Evolutionary conservation across 2,888 invertebrate species (phyloP), one percentile per base, ranked within the genome.

Genomic region (Pteria penguin): DNA sequence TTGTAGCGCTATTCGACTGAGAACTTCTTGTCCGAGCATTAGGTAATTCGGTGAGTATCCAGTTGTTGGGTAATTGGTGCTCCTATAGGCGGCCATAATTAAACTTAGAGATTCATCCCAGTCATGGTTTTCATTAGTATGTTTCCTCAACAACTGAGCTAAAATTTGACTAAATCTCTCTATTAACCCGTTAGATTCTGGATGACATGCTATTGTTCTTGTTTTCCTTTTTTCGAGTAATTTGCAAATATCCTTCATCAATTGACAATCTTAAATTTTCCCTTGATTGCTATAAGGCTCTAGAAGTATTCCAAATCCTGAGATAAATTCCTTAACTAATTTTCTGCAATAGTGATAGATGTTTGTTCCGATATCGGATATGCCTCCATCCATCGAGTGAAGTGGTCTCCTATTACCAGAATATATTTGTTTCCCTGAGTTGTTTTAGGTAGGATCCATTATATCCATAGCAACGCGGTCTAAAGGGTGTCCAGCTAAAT

Each of bases 1-100:
- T 45, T 45, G 45, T 29, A 78, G 26, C 24, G 75, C 69, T 14
- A n/a, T 11, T 24, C 72, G 75, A 18, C 66, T 4, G 14, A 11
- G 68, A 14, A 69, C 69, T 61, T 80, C 69, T 14, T 72, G 45
- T 4, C 80, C 76, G 18, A 76, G 62, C 80, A 80, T 77, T 24
- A 77, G n/a, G 18, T 32, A 24, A 66, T 78, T 78, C 4, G 76
- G 78, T 8, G 61, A 68, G 31, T 63, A 80, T 14, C 77, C 69
- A 22, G 78, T 80, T 14, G 71, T 24, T 45, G 67, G 72, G 31
- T 78, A 57, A 18, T 45, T n/a, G 11, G 66, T 68, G 22, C 66
- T 66, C 36, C 78, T 36, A 22, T 72, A 74, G 26, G 77, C 73
- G 11, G 75, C 71, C 11, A 74, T 2, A 3, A 74, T 57, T 22